Evolutionary conservation across 2,113 vertebrate genomes (phyloP).

Genomic region (Percina caprodes): DNA sequence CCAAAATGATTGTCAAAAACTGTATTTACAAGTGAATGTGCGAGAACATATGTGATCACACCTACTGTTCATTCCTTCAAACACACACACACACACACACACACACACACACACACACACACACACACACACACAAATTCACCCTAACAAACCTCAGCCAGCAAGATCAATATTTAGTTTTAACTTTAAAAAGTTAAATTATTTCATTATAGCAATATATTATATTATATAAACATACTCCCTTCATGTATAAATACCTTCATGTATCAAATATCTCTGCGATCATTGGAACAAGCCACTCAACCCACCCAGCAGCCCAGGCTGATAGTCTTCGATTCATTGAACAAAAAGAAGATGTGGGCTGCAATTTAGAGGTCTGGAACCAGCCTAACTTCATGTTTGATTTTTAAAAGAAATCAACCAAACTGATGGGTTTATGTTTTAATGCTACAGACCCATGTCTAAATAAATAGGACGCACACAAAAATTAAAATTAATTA

Average conservation of each 20-base stretch:
- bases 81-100: slow-evolving; percentile 1
- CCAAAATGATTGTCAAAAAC: too few species aligned
- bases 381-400: not conserved
- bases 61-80: not conserved
- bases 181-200: too few species aligned
- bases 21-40: slow-evolving; percentile 19
- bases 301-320: not conserved
- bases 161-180: too few species aligned
- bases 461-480: not conserved
- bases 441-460: not conserved
- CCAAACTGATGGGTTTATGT: not conserved
- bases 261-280: not conserved
- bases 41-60: not conserved
- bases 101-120: slow-evolving; percentile 11
- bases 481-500: not conserved
- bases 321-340: not conserved
- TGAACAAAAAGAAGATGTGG: not conserved
- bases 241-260: slow-evolving; percentile 1
- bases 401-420: not conserved
- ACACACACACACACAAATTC: slow-evolving; percentile 6
- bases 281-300: not conserved
- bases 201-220: not conserved
- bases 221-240: not conserved
- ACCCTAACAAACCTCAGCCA: not conserved
- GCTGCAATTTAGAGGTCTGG: not conserved